A percentile compares a stretch with the other conserved stretches of the same genome.
Evolutionary conservation across 2,113 vertebrate genomes (phyloP).

Genomic region (Oxyura jamaicensis): DNA sequence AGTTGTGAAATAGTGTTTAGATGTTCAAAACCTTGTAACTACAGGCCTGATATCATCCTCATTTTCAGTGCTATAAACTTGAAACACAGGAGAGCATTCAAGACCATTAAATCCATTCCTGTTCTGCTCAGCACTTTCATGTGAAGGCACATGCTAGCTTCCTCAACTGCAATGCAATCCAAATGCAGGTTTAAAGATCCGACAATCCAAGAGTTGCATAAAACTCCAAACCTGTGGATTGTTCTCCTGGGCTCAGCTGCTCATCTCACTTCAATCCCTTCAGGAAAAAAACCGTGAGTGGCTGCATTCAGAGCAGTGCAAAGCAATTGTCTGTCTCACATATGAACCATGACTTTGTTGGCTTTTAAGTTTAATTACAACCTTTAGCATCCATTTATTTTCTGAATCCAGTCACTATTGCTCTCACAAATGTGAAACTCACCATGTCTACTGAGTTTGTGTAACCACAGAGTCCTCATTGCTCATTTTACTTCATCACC

Average conservation of each 20-base stretch:
- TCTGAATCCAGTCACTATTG: not conserved
- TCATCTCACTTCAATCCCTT: not conserved
- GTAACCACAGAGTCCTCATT: not conserved
- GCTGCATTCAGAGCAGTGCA: not conserved
- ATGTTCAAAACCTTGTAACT: not conserved
- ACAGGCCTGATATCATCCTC: not conserved
- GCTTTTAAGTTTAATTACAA: not conserved
- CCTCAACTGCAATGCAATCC: not conserved
- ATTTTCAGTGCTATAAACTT: not conserved
- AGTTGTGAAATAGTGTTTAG: constrained; percentile 10
- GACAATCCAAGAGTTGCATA: not conserved
- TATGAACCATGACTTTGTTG: not conserved
- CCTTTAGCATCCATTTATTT: not conserved
- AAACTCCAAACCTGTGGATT: not conserved
- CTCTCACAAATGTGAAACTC: not conserved
- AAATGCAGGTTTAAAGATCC: not conserved
- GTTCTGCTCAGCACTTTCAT: not conserved
- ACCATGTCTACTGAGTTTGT: not conserved
- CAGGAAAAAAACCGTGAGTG: not conserved
- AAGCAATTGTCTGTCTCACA: not conserved
- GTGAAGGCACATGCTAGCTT: not conserved
- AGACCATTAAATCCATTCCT: not conserved
- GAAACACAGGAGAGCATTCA: not conserved
- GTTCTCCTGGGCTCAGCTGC: not conserved
- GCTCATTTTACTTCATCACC: not conserved